Percentiles rank a stretch among this genome's conserved stretches.
These are phyloP conservation scores for Hybos culiciformis DNA, from an alignment of 2,888 invertebrate genomes.

Conservation along the genomic window DNA sequence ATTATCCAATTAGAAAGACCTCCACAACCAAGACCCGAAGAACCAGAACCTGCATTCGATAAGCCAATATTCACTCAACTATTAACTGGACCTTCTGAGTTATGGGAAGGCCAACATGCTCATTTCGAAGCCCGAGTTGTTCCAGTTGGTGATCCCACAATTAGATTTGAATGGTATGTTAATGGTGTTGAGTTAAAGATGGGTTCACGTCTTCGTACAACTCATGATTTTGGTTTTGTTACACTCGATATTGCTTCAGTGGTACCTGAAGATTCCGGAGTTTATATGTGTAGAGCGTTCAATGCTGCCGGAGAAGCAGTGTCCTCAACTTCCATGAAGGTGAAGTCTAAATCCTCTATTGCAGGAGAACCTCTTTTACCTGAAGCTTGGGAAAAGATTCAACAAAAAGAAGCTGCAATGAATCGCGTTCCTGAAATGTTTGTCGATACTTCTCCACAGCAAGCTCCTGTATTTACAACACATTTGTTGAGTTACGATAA, in stretches of 20 bases:
- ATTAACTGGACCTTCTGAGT: constrained; percentile 73
- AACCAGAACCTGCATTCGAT: constrained; percentile 69
- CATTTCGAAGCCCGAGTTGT: constrained; percentile 85
- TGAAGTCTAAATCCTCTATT: constrained; percentile 69
- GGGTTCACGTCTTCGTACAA: constrained; percentile 83
- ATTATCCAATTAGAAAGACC: constrained; percentile 76
- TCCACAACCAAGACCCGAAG: constrained; percentile 51
- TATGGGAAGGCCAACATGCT: constrained; percentile 84
- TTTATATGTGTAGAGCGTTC: constrained; percentile 87
- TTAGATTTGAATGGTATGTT: constrained; percentile 91
- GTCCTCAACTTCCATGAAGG: constrained; percentile 79
- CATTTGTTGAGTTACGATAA: constrained; percentile 76
- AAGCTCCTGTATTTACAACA: constrained; percentile 91
- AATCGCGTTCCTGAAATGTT: constrained; percentile 81
- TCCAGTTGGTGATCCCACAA: constrained; percentile 83
- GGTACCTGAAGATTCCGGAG: constrained; percentile 77
- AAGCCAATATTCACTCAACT: constrained; percentile 86
- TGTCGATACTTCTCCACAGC: constrained; percentile 68
- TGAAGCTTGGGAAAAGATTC: constrained; percentile 85
- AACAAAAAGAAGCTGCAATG: constrained; percentile 82
- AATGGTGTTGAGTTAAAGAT: constrained; percentile 86
- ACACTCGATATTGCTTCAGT: constrained; percentile 83
- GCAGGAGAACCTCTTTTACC: constrained; percentile 75
- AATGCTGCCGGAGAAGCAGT: constrained; percentile 91
- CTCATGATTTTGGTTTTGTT: constrained; percentile 88